Conservation (phyloP, 2,888 invertebrate genomes). For the Ypsolopha sequella region DNA sequence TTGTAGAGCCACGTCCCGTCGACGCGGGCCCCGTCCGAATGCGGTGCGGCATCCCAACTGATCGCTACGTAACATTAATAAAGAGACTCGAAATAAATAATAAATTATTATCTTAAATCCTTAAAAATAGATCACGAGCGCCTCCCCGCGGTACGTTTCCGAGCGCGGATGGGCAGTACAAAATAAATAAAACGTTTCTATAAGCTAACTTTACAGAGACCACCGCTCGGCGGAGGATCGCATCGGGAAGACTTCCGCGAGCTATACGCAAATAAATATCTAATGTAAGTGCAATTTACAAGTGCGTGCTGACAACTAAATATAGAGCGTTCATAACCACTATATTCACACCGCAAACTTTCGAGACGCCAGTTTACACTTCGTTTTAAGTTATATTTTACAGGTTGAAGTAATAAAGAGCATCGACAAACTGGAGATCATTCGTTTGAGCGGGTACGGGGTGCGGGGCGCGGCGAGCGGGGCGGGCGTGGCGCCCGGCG, state of each 20-base stretch:
- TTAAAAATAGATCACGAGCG: slow-evolving; percentile 71
- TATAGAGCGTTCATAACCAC: slow-evolving; percentile 40
- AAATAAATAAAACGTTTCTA: slow-evolving; percentile 68
- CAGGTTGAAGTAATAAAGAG: slow-evolving; percentile 56
- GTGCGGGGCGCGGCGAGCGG: slow-evolving; percentile 43
- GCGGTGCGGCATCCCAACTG: slow-evolving; percentile 63
- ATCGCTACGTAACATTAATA: slow-evolving; percentile 54
- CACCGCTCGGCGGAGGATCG: slow-evolving; percentile 69
- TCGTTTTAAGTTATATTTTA: slow-evolving; percentile 58
- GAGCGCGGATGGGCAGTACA: slow-evolving; percentile 67
- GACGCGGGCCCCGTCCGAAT: slow-evolving; percentile 58
- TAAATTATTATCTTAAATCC: slow-evolving; percentile 71
- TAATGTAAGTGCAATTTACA: slow-evolving; percentile 69
- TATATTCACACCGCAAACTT: slow-evolving; percentile 68
- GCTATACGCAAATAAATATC: slow-evolving; percentile 65
- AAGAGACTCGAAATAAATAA: slow-evolving; percentile 71
- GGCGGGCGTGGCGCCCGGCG: slow-evolving; percentile 44
- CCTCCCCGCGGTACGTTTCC: slow-evolving; percentile 68
- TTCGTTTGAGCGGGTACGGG: slow-evolving; percentile 63
- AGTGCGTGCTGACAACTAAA: slow-evolving; percentile 65
- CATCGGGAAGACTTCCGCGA: slow-evolving; percentile 68
- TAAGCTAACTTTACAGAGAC: slow-evolving; percentile 69
- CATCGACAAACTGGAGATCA: slow-evolving; percentile 68
- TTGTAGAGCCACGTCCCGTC: slow-evolving; percentile 56
- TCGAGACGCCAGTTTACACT: slow-evolving; percentile 66